Conservation (phyloP, 2,797 vertebrate genomes). For the Tragelaphus eurycerus region DNA sequence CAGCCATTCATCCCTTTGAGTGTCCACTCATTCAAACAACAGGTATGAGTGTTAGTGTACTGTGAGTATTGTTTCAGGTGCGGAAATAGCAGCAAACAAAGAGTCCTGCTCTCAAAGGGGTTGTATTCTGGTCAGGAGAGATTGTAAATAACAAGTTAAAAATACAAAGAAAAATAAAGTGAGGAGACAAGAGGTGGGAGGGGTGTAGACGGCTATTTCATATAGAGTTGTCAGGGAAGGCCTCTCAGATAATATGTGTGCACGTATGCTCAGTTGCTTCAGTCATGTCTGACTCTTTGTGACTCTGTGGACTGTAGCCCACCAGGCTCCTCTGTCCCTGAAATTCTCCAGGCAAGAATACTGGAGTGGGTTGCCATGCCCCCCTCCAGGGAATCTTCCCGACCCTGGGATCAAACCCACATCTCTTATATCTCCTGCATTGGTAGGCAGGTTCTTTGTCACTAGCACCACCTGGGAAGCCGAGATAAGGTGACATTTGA, state of each 20-base stretch:
- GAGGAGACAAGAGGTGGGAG: background rate
- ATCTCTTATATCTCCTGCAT: background rate
- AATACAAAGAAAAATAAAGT: background rate
- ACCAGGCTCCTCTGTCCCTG: background rate
- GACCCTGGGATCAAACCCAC: background rate
- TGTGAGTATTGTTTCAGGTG: background rate
- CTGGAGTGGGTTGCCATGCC: background rate
- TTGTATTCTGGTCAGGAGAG: background rate
- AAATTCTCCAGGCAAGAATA: background rate
- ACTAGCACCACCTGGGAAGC: background rate
- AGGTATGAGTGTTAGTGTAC: background rate
- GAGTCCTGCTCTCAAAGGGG: background rate
- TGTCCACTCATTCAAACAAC: background rate
- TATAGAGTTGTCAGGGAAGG: background rate
- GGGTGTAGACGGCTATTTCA: background rate
- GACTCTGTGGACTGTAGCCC: background rate
- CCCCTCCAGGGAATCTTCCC: background rate
- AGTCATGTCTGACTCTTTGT: background rate
- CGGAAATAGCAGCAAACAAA: background rate
- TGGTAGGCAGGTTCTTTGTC: background rate
- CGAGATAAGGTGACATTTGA: background rate
- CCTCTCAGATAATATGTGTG: background rate
- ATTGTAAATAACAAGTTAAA: background rate
- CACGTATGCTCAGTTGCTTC: background rate
- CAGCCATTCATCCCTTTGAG: background rate